Base-by-base conservation (phyloP, 1,140 invertebrate genomes). In the Drosophila simulans region DNA sequence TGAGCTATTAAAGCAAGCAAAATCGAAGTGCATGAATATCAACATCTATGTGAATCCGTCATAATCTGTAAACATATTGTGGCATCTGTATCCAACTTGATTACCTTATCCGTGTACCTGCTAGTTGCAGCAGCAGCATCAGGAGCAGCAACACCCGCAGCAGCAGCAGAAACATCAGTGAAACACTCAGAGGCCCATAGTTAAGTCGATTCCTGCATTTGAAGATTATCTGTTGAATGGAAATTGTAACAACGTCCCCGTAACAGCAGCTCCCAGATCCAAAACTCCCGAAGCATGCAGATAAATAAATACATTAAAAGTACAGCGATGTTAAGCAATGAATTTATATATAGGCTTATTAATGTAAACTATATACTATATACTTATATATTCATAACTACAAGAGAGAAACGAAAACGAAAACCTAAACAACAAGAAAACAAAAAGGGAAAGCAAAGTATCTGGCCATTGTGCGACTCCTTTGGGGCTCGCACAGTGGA, bases 291-390 rank as follows among this genome's bases (percentile, higher is more conserved):
- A 25, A 66, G 40, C 34, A 42, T 66, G 62, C 48, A 55, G 39
- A 68, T 40, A 55, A 59, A 63, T 43, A 59, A 62, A 64, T 31
- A 55, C 62, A 71, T 66, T 48, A 69, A 66, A 70, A 72, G 68
- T 83, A 80, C 75, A 88, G 84, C 75, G 84, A 89, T 79, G 68
- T 83, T 69, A 88, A 79, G 71, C 79, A 83, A 89, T 89, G 80
- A 89, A 88, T 88, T 88, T 89, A 88, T 84, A 77, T 84, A 64
- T 78, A 84, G 77, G 68, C 68, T 80, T 80, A 88, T 77, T 83
- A 80, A 68, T 80, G 84, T 84, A 89, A 80, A 89, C 84, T 88
- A 80, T 80, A 83, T 66, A 83, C 63, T 57, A 81, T 78, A 79
- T 82, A 79, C 70, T 64, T 83, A 82, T 81, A 68, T 64, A 65